Conservation (phyloP, 2,113 vertebrate genomes). For the Halichoeres trimaculatus region DNA sequence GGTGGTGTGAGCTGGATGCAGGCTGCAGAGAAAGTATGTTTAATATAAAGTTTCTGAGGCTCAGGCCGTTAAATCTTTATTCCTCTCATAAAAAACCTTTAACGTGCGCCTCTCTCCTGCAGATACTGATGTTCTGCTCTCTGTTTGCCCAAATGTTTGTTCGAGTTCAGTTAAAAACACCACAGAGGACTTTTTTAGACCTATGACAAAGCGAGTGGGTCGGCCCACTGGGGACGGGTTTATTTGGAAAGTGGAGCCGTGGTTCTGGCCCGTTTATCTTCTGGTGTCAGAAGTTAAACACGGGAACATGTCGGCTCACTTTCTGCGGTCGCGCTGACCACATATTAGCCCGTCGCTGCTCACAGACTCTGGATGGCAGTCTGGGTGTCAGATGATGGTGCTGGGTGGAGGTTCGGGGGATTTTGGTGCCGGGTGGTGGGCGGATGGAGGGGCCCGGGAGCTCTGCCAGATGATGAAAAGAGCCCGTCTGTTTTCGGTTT, state of each 20-base stretch:
- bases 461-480: conserved; percentile 44
- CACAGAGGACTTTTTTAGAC: not conserved
- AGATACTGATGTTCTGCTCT: too few relatives aligned
- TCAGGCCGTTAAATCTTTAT: not conserved
- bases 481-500: conserved; percentile 66
- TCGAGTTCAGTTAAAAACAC: not conserved
- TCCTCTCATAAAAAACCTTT: not conserved
- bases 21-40: too few relatives aligned
- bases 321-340: conserved; percentile 53
- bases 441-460: conserved; percentile 20
- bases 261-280: conserved; percentile 52
- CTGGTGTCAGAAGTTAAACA: conserved; percentile 57
- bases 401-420: conserved; percentile 28
- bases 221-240: conserved; percentile 17
- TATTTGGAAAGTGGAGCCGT: conserved; percentile 27
- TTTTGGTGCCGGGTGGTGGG: conserved; percentile 9
- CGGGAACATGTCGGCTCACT: conserved; percentile 28
- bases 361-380: conserved; percentile 8
- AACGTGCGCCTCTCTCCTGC: too few relatives aligned
- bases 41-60: too few relatives aligned
- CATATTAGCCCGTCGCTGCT: conserved; percentile 51
- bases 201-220: not conserved
- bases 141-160: not conserved
- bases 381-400: conserved; percentile 45
- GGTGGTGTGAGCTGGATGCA: too few relatives aligned